These are phyloP conservation scores for Drosophila sp. DNA, from an alignment of 1,140 invertebrate genomes.

Conservation along the genomic window DNA sequence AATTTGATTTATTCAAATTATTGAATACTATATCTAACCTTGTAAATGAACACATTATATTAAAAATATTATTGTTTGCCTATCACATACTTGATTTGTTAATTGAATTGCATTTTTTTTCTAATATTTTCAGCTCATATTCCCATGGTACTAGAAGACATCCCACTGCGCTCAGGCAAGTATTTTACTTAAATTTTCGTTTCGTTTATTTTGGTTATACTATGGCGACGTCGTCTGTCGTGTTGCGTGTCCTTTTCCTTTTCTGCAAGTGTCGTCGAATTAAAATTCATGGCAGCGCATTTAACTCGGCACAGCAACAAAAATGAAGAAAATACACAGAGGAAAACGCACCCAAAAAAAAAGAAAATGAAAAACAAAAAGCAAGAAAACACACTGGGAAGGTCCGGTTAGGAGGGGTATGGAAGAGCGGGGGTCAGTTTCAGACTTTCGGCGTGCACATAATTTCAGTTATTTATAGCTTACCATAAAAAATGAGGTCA, in stretches of 20 bases:
- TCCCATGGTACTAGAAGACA: slow-evolving; percentile 28
- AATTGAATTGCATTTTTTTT: background rate
- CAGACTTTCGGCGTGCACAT: slow-evolving; percentile 67
- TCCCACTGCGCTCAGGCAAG: slow-evolving; percentile 35
- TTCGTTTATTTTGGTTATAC: slow-evolving; percentile 32
- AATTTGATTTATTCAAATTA: background rate
- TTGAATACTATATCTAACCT: background rate
- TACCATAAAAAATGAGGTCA: slow-evolving; percentile 76
- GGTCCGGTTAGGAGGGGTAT: slow-evolving; percentile 5
- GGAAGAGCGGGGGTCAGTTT: slow-evolving; percentile 9
- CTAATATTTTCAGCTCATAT: background rate
- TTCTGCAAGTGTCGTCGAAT: slow-evolving; percentile 75
- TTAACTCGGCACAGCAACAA: slow-evolving; percentile 63
- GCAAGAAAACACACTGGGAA: slow-evolving; percentile 36
- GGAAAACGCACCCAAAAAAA: slow-evolving; percentile 56
- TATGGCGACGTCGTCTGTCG: slow-evolving; percentile 58
- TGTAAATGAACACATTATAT: too few relatives aligned
- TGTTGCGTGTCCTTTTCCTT: slow-evolving; percentile 59
- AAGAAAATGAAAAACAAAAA: slow-evolving; percentile 25
- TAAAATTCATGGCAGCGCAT: slow-evolving; percentile 79
- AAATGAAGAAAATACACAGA: slow-evolving; percentile 12
- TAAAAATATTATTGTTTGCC: background rate
- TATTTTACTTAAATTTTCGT: slow-evolving; percentile 64
- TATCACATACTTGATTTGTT: background rate
- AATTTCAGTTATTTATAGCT: slow-evolving; percentile 77